A percentile compares a stretch with the other conserved stretches of the same genome.
Evolutionary conservation across 1,140 invertebrate genomes (phyloP).

Genomic region (Pygmarrhopalites habei): DNA sequence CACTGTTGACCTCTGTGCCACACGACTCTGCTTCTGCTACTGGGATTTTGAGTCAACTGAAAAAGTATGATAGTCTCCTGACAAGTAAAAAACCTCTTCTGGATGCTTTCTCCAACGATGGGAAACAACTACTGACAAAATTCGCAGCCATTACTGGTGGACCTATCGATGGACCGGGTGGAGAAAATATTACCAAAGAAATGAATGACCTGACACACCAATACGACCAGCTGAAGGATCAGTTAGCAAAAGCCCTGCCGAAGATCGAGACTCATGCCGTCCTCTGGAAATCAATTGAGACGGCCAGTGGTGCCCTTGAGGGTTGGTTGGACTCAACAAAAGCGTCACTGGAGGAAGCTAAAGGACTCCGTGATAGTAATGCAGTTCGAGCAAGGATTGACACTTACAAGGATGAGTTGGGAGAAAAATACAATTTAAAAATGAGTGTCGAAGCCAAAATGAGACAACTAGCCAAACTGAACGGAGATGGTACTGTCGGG

Average conservation of each 20-base stretch:
- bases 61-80: conserved; percentile 62
- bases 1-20: conserved; percentile 11
- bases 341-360: conserved; percentile 61
- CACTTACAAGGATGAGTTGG: conserved; percentile 79
- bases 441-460: conserved; percentile 70
- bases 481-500: no score
- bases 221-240: background rate
- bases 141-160: no score
- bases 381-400: conserved; percentile 65
- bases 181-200: conserved; percentile 18
- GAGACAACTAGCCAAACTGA: conserved; percentile 63
- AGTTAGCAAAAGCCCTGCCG: conserved; percentile 24
- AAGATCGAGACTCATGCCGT: conserved; percentile 77
- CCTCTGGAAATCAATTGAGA: conserved; percentile 85
- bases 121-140: conserved; percentile 40
- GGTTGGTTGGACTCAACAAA: conserved; percentile 77
- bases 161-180: no score
- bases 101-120: conserved; percentile 49
- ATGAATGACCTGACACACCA: background rate
- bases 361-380: conserved; percentile 70
- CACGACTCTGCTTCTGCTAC: conserved; percentile 49
- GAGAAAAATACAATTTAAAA: conserved; percentile 64
- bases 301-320: conserved; percentile 70
- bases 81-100: conserved; percentile 65
- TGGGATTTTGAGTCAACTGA: conserved; percentile 60